These are phyloP conservation scores for Xyliphius kryptos DNA, from an alignment of 2,113 vertebrate species.

Conservation along the genomic window DNA sequence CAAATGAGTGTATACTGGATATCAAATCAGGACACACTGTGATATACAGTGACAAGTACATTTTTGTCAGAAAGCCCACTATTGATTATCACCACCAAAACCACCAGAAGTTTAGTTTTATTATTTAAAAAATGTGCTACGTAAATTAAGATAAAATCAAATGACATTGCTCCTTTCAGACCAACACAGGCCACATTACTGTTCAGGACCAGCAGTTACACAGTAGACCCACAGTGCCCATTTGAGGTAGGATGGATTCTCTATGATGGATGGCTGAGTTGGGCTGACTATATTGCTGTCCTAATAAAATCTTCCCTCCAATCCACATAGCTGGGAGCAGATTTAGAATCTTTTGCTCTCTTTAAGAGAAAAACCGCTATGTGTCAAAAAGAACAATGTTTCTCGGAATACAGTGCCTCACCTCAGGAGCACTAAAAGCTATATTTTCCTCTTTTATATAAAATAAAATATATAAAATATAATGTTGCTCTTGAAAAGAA, in stretches of 20 bases:
- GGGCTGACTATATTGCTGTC: constrained; percentile 62
- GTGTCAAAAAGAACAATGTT: constrained; percentile 65
- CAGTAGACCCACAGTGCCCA: constrained; percentile 12
- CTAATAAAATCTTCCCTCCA: constrained; percentile 62
- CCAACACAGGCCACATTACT: background rate
- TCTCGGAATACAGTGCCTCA: constrained; percentile 43
- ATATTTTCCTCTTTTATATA: constrained; percentile 47
- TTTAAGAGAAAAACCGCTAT: constrained; percentile 61
- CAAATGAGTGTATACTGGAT: too few species aligned
- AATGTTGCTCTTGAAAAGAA: background rate
- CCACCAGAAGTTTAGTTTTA: too few species aligned
- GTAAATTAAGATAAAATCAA: too few species aligned
- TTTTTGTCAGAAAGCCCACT: too few species aligned
- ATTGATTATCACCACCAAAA: too few species aligned
- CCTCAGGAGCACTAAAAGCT: constrained; percentile 41
- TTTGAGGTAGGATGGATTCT: constrained; percentile 12
- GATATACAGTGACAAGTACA: too few species aligned
- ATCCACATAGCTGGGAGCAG: constrained; percentile 49
- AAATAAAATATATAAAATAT: constrained; percentile 33
- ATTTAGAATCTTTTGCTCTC: constrained; percentile 43
- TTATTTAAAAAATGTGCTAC: too few species aligned
- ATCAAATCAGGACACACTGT: too few species aligned
- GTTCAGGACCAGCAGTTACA: background rate
- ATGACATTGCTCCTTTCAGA: constrained; percentile 40
- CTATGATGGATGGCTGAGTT: constrained; percentile 63